These are phyloP conservation scores for Eutolmus rufibarbis DNA, from an alignment of 2,888 invertebrate genomes.

Conservation along the genomic window DNA sequence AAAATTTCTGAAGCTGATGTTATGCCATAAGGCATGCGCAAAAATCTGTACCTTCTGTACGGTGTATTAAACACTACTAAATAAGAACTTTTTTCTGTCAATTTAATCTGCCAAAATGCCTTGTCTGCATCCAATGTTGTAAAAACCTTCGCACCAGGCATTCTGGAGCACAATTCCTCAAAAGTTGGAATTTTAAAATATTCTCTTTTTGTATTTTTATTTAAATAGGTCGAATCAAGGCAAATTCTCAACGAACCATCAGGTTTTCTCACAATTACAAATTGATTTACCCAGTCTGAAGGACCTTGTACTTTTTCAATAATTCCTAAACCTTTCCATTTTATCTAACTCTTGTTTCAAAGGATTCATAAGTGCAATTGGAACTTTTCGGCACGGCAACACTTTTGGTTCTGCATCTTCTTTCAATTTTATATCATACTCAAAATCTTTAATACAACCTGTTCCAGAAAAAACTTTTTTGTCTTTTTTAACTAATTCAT, in stretches of 20 bases:
- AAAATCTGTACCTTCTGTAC: constrained; percentile 50
- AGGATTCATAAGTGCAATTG: constrained; percentile 11
- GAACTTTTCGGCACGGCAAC: neutral
- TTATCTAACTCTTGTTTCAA: constrained; percentile 20
- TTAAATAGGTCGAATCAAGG: constrained; percentile 41
- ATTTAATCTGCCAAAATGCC: constrained; percentile 48
- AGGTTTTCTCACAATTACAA: constrained; percentile 45
- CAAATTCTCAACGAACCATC: constrained; percentile 45
- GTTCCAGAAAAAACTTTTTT: neutral
- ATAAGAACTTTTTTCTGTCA: constrained; percentile 42
- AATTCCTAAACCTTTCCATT: constrained; percentile 2
- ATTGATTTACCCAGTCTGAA: constrained; percentile 31
- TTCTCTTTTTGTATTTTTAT: neutral
- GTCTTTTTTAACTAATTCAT: neutral
- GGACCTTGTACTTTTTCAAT: constrained; percentile 36
- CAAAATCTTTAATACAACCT: neutral
- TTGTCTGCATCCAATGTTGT: constrained; percentile 45
- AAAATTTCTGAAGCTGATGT: constrained; percentile 55
- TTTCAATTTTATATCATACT: constrained; percentile 38
- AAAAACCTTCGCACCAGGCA: constrained; percentile 45
- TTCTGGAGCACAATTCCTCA: constrained; percentile 48
- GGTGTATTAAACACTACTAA: constrained; percentile 47
- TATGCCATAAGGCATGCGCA: constrained; percentile 55
- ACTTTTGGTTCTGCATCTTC: constrained; percentile 29
- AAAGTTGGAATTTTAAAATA: constrained; percentile 49